These are phyloP conservation scores for Orthonevra nobilis DNA, from an alignment of 2,888 invertebrate genomes.

Conservation along the genomic window DNA sequence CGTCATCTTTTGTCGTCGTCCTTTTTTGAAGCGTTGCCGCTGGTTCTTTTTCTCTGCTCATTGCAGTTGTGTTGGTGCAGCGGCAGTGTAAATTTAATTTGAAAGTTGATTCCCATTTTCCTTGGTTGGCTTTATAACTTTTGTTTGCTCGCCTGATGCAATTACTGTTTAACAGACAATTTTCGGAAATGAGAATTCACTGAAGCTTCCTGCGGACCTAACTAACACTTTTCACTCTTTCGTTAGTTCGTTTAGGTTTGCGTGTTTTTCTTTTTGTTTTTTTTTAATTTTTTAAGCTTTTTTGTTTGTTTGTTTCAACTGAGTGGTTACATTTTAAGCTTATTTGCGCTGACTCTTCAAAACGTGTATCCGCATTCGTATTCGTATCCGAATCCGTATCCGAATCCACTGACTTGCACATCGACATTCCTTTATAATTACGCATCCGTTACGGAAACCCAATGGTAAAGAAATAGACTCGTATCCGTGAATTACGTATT, in stretches of 20 bases:
- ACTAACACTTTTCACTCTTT: constrained; percentile 64
- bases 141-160: constrained; percentile 69
- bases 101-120: constrained; percentile 68
- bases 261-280: constrained; percentile 10
- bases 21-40: constrained; percentile 18
- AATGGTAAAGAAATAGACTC: background rate
- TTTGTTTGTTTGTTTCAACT: constrained; percentile 33
- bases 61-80: constrained; percentile 34
- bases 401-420: background rate
- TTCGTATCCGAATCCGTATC: too few relatives aligned
- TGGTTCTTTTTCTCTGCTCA: constrained; percentile 5
- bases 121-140: constrained; percentile 70
- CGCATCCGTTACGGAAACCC: constrained; percentile 9
- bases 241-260: constrained; percentile 42
- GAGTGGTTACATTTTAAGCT: constrained; percentile 25
- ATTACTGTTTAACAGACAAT: constrained; percentile 71
- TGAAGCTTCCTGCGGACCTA: constrained; percentile 54
- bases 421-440: constrained; percentile 8
- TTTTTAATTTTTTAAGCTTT: too few relatives aligned
- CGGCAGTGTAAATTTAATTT: constrained; percentile 67
- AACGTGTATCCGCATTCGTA: too few relatives aligned
- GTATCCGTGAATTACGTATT: constrained; percentile 46
- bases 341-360: constrained; percentile 21
- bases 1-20: constrained; percentile 45
- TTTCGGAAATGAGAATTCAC: constrained; percentile 69